Evolutionary conservation across 2,113 vertebrate genomes (phyloP).

Genomic region (Alexandromys fortis): DNA sequence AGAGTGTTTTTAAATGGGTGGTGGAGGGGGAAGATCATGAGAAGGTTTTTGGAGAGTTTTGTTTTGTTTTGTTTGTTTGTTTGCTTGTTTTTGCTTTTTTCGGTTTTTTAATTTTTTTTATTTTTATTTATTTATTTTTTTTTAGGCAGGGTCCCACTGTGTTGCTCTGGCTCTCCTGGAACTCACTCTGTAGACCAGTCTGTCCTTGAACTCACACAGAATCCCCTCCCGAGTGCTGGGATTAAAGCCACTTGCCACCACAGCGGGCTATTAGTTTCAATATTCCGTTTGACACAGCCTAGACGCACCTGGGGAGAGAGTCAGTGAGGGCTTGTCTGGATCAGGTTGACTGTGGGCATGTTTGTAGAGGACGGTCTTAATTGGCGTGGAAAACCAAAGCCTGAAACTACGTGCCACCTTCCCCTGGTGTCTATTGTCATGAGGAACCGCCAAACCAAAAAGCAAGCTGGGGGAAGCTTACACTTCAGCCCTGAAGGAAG

Average conservation of each 20-base stretch:
- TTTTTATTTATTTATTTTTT: neutral
- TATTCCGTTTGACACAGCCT: neutral
- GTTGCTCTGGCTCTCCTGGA: neutral
- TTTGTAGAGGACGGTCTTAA: neutral
- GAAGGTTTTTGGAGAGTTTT: neutral
- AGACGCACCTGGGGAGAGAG: neutral
- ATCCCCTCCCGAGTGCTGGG: neutral
- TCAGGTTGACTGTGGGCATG: neutral
- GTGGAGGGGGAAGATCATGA: neutral
- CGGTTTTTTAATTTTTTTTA: neutral
- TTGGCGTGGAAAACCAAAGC: neutral
- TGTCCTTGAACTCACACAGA: neutral
- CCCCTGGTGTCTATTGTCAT: neutral
- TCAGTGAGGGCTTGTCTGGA: neutral
- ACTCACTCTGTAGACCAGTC: neutral
- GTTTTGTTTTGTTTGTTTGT: neutral
- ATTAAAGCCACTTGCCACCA: neutral
- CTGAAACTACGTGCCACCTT: neutral
- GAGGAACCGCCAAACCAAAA: neutral
- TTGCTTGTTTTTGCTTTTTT: neutral
- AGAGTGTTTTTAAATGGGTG: slow-evolving; percentile 1
- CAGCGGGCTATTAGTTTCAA: neutral
- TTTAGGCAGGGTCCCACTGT: neutral
- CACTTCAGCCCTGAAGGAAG: neutral
- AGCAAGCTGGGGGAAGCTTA: neutral